Conservation (phyloP, 1,140 invertebrate species). For the Magallana ariakensis region DNA sequence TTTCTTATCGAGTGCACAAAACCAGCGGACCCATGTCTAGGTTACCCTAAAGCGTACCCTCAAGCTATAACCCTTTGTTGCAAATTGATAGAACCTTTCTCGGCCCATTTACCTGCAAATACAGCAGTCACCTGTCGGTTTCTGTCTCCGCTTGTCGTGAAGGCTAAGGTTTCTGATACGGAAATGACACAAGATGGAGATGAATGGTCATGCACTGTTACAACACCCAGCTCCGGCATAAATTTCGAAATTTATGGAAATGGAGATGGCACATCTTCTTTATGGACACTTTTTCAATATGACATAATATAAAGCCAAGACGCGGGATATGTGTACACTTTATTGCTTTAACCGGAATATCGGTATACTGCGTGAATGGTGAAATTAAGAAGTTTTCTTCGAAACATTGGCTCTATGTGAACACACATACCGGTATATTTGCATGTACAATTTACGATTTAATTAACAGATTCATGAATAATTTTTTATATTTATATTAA, state of each 20-base stretch:
- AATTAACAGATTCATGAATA: too few relatives aligned
- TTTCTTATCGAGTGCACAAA: background rate
- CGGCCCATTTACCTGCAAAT: background rate
- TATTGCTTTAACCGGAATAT: too few relatives aligned
- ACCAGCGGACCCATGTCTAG: background rate
- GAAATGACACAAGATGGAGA: background rate
- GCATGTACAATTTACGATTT: too few relatives aligned
- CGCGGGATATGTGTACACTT: too few relatives aligned
- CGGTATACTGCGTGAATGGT: too few relatives aligned
- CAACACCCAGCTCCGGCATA: background rate
- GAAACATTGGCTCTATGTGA: too few relatives aligned
- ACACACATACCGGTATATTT: too few relatives aligned
- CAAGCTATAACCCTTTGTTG: background rate
- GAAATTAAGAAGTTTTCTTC: too few relatives aligned
- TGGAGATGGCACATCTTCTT: background rate
- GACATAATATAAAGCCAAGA: background rate
- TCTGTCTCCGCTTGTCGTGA: background rate
- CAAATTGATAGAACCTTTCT: background rate
- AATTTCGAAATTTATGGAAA: background rate
- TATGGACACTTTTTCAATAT: background rate
- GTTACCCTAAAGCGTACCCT: background rate
- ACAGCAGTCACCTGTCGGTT: background rate
- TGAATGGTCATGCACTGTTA: background rate
- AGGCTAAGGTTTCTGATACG: background rate
- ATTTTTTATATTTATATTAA: too few relatives aligned